phyloP scores from a whole-genome alignment of 2,888 invertebrate species.

The Sicus ferrugineus region DNA sequence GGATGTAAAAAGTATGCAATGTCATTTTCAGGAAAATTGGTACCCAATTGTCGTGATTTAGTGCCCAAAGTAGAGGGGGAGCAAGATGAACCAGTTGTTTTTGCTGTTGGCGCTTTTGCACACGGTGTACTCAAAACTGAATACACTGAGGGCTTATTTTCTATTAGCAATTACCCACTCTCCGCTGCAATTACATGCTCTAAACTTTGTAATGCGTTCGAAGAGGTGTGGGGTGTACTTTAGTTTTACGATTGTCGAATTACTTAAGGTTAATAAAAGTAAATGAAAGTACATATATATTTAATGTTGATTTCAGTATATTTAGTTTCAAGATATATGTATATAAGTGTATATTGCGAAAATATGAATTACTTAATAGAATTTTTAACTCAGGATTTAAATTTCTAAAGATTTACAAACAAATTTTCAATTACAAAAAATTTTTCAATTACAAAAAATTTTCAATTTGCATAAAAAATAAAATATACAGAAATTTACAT shows the following conservation, averaged over 20 bases:
- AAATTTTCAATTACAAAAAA: too few species aligned
- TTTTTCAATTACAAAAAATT: too few species aligned
- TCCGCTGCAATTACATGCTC: constrained; percentile 96
- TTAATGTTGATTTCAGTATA: too few species aligned
- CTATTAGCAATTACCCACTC: constrained; percentile 95
- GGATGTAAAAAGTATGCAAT: constrained; percentile 90
- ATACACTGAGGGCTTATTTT: constrained; percentile 88
- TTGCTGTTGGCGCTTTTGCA: constrained; percentile 97
- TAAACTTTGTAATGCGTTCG: constrained; percentile 93
- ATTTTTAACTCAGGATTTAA: too few species aligned
- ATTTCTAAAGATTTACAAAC: too few species aligned
- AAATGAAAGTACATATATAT: too few species aligned
- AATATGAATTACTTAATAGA: too few species aligned
- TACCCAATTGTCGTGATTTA: constrained; percentile 75
- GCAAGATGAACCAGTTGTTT: constrained; percentile 84
- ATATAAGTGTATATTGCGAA: too few species aligned
- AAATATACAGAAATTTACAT: too few species aligned
- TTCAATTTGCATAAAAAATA: too few species aligned
- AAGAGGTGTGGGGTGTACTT: constrained; percentile 87
- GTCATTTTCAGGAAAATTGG: constrained; percentile 84
- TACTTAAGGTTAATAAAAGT: too few species aligned
- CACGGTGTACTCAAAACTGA: constrained; percentile 90
- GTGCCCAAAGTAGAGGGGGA: constrained; percentile 68
- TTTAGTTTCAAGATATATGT: too few species aligned
- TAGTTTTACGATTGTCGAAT: constrained; percentile 52